phyloP scores from a whole-genome alignment of 35 echinoderm and acorn worm species.

The Holothuria glaberrima region DNA sequence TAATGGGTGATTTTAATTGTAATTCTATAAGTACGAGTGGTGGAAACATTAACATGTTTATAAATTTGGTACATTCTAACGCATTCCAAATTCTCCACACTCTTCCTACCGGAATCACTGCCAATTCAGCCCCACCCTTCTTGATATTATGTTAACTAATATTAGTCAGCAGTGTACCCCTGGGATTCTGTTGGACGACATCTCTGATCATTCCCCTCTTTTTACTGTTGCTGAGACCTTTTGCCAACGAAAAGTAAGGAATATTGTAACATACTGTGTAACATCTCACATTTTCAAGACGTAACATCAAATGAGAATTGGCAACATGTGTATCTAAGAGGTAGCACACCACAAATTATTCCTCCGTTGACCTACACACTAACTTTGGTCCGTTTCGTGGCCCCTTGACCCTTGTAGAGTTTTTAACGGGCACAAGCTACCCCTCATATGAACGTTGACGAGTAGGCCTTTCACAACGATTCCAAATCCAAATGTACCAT shows the following conservation, averaged over 20 bases:
- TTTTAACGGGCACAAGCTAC: too few species aligned
- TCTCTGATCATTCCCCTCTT: constrained; percentile 1
- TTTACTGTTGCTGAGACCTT: background rate
- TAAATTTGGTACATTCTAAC: constrained; percentile 14
- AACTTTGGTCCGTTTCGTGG: too few species aligned
- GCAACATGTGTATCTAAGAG: too few species aligned
- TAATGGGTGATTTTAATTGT: constrained; percentile 16
- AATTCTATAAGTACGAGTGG: background rate
- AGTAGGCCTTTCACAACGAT: too few species aligned
- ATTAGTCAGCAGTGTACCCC: constrained; percentile 9
- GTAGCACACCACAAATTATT: too few species aligned
- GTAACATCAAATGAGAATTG: constrained; percentile 9
- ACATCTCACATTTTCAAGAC: background rate
- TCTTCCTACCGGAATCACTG: too few species aligned
- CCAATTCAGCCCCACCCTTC: constrained; percentile 10
- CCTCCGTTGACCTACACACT: too few species aligned
- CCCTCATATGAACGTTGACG: too few species aligned
- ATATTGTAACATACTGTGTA: background rate
- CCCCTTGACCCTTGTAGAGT: too few species aligned
- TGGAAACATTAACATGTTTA: background rate
- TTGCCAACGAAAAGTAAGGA: constrained; percentile 8
- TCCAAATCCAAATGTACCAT: too few species aligned
- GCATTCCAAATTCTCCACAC: constrained; percentile 10
- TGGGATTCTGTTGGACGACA: constrained; percentile 1
- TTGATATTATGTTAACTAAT: constrained; percentile 3